phyloP scores from a whole-genome alignment of 1,140 invertebrate genomes.

The Drosophila ironensis region DNA sequence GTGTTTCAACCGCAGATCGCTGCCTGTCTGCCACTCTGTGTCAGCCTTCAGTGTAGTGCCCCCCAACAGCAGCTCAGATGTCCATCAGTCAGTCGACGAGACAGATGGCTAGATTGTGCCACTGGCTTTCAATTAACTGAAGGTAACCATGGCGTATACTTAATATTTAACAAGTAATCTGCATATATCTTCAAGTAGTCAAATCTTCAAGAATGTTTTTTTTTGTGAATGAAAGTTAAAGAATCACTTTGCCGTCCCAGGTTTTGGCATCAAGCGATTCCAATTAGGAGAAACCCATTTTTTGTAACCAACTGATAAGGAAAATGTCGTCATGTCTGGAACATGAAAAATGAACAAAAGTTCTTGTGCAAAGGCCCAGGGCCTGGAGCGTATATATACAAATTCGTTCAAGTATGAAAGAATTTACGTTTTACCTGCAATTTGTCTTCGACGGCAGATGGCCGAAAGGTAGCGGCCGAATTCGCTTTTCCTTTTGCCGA shows the following conservation, averaged over 20 bases:
- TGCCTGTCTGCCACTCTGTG: conserved; percentile 10
- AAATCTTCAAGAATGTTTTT: too few relatives aligned
- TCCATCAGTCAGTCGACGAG: conserved; percentile 24
- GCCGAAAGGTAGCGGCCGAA: conserved; percentile 26
- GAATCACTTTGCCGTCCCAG: too few relatives aligned
- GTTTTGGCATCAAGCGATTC: too few relatives aligned
- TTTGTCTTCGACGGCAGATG: conserved; percentile 65
- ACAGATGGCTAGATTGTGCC: conserved; percentile 30
- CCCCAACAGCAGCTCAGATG: background rate
- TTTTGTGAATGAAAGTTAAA: too few relatives aligned
- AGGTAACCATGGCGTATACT: background rate
- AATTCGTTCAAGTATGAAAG: conserved; percentile 49
- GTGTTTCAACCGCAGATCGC: conserved; percentile 24
- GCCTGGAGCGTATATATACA: conserved; percentile 20
- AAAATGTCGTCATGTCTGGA: conserved; percentile 26
- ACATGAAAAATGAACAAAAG: conserved; percentile 53
- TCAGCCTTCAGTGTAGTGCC: too few relatives aligned
- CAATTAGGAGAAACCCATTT: conserved; percentile 18
- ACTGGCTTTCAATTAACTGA: conserved; percentile 44
- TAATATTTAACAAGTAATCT: background rate
- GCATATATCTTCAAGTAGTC: too few relatives aligned
- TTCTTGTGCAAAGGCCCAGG: conserved; percentile 9
- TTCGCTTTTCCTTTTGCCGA: conserved; percentile 37
- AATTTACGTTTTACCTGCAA: conserved; percentile 66
- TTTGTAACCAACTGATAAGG: conserved; percentile 22